Base-by-base conservation (phyloP, 2,113 vertebrate genomes). In the Scophthalmus maximus region DNA sequence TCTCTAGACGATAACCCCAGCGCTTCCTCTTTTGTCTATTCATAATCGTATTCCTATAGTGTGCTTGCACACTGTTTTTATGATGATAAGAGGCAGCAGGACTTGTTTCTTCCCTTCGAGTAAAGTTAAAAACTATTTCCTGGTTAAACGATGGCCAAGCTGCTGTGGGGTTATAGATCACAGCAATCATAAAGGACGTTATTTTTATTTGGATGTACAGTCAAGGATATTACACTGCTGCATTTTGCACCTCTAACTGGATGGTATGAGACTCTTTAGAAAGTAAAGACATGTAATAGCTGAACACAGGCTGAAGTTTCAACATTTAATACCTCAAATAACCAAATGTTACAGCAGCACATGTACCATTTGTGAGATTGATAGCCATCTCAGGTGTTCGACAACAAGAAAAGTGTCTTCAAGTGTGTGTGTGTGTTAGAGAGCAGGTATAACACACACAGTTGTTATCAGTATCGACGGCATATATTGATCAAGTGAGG, bases 391-490 rank as follows among this genome's bases (percentile, higher is more conserved):
- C 1, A 17, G 36, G 6, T 44, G 4, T 32, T 46, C 3, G 17
- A 53, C 1, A 36, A 23, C 38, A 55, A 50, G n/a, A 27, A 8
- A 17, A 27, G 2, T 5, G 30, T 32, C 5, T 32, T 4, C 2
- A 50, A 42, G 14, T 49, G 12, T 67, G 57, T 60, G 29, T 66
- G 38, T 69, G 52, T 47, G 60, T 66, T 32, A 68, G 50, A 36
- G 63, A 72, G 51, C n/a, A n/a, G n/a, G n/a, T 66, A 62, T 51
- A 46, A 61, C 58, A n/a, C n/a, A 34, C 42, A 60, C 42, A 10
- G n/a, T 11, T 36, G 56, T 51, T 69, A 77, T 84, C 63, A 2
- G 58, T 75, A 78, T 73, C 12, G 70, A 40, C 78, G 44, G 42
- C 29, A 1, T 27, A 1, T 42, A 79, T 79, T 70, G 64, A 85